Percentiles rank a stretch among this genome's conserved stretches.
Evolutionary conservation across 2,888 invertebrate species (phyloP).

Genomic region (Zaprionus bogoriensis): DNA sequence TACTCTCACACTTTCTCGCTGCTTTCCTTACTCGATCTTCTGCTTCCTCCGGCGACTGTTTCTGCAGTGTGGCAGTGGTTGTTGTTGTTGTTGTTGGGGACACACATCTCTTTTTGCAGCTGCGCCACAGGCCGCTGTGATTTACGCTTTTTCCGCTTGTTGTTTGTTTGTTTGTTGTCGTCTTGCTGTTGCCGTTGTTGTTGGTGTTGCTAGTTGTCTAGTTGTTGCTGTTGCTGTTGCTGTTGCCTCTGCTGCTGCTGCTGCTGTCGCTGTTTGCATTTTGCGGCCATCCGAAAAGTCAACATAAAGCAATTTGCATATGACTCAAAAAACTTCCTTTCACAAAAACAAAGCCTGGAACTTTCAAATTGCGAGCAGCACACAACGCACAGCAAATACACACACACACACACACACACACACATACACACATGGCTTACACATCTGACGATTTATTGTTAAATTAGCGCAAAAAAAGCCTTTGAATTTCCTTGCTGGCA

Average conservation of each 20-base stretch:
- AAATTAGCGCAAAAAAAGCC: slow-evolving; percentile 47
- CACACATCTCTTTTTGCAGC: slow-evolving; percentile 39
- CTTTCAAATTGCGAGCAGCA: slow-evolving; percentile 70
- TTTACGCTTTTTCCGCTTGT: slow-evolving; percentile 75
- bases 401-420: slow-evolving; percentile 18
- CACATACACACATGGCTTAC: not conserved
- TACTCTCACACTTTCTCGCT: not conserved
- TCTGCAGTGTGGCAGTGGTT: too few species aligned
- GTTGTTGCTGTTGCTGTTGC: slow-evolving; percentile 25
- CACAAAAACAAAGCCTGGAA: slow-evolving; percentile 56
- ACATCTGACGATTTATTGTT: slow-evolving; percentile 44
- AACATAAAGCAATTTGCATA: slow-evolving; percentile 69
- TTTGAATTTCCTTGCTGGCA: slow-evolving; percentile 59
- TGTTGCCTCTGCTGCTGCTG: slow-evolving; percentile 1
- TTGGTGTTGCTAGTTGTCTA: slow-evolving; percentile 22
- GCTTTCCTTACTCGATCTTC: not conserved
- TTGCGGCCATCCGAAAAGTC: slow-evolving; percentile 38
- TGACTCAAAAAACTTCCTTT: slow-evolving; percentile 64
- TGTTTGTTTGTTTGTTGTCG: slow-evolving; percentile 56
- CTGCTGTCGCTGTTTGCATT: slow-evolving; percentile 39
- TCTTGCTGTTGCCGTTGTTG: slow-evolving; percentile 19
- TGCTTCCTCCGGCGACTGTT: not conserved
- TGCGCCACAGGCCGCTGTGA: slow-evolving; percentile 64
- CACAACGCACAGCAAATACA: slow-evolving; percentile 26
- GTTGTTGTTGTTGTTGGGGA: too few species aligned